Percentiles rank a stretch among this genome's conserved stretches.
Evolutionary conservation across 92 coral and sea anemone species (phyloP).

Genomic region (Epizoanthus illoricatus): DNA sequence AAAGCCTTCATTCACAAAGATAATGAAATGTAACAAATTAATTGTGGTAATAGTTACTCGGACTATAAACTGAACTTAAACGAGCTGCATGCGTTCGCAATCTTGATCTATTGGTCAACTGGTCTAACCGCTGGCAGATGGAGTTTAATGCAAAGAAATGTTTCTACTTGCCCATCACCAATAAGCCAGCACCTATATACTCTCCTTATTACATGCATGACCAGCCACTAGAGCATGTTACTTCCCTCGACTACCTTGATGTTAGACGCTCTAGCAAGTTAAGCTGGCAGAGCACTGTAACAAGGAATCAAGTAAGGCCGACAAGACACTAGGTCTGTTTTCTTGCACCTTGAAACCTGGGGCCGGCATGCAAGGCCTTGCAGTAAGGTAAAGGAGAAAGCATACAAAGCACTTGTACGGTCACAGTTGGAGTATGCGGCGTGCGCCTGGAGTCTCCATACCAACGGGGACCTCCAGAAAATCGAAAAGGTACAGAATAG

Average conservation of each 20-base stretch:
- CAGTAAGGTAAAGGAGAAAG: background rate
- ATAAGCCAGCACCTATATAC: background rate
- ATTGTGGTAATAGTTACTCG: too few species aligned
- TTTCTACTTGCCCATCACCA: too few species aligned
- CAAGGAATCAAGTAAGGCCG: background rate
- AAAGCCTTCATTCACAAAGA: too few species aligned
- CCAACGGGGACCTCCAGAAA: too few species aligned
- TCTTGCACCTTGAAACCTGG: background rate
- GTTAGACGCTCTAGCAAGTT: background rate
- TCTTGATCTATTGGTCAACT: background rate
- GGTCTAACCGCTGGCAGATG: background rate
- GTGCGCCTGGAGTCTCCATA: too few species aligned
- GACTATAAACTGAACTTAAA: too few species aligned
- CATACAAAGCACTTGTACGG: background rate
- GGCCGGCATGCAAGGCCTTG: too few species aligned
- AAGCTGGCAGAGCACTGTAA: background rate
- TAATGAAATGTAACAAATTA: too few species aligned
- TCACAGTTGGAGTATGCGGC: too few species aligned
- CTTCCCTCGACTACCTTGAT: background rate
- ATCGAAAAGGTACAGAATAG: too few species aligned
- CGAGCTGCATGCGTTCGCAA: background rate
- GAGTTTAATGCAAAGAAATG: background rate
- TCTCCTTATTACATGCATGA: background rate
- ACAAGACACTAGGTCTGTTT: background rate
- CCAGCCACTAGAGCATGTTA: background rate